A percentile compares a stretch with the other conserved stretches of the same genome.
Evolutionary conservation across 1,140 invertebrate species (phyloP).

Genomic region (Drosophila arawakana): DNA sequence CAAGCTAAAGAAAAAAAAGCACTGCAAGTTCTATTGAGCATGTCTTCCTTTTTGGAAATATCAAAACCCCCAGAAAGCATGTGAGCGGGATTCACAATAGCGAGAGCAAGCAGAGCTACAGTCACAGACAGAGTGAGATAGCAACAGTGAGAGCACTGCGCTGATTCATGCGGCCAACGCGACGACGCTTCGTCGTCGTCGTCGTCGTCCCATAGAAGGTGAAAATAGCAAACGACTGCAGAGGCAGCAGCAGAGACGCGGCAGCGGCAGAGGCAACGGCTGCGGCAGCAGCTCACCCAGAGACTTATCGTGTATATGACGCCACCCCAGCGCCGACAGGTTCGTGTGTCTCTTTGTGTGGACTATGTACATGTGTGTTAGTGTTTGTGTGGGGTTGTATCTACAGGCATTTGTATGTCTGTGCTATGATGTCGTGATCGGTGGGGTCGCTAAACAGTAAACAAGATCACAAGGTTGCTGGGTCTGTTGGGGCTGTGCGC

Average conservation of each 20-base stretch:
- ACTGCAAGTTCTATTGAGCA: slow-evolving; percentile 52
- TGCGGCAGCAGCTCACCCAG: slow-evolving; percentile 35
- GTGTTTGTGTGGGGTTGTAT: slow-evolving; percentile 16
- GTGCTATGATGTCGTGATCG: slow-evolving; percentile 50
- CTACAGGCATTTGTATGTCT: slow-evolving; percentile 23
- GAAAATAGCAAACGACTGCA: slow-evolving; percentile 69
- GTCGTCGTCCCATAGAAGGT: slow-evolving; percentile 71
- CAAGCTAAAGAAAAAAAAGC: slow-evolving; percentile 12
- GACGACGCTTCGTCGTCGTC: slow-evolving; percentile 45
- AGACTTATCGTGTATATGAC: slow-evolving; percentile 65
- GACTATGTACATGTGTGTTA: not conserved
- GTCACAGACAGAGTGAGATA: slow-evolving; percentile 28
- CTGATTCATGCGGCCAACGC: slow-evolving; percentile 80
- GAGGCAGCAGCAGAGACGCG: not conserved
- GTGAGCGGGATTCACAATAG: slow-evolving; percentile 65
- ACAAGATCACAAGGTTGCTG: slow-evolving; percentile 79
- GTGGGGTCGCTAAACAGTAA: slow-evolving; percentile 81
- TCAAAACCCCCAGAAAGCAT: slow-evolving; percentile 64
- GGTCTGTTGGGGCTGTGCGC: slow-evolving; percentile 64
- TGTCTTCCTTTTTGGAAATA: slow-evolving; percentile 77
- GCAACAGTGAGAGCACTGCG: slow-evolving; percentile 31
- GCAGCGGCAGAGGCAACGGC: slow-evolving; percentile 15
- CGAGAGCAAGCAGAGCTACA: slow-evolving; percentile 21
- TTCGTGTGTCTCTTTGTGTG: slow-evolving; percentile 39
- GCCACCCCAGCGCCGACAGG: slow-evolving; percentile 76